A percentile compares a stretch with the other conserved stretches of the same genome.
Conservation (phyloP, 2,797 vertebrate species). For the Thaleichthys pacificus region DNA sequence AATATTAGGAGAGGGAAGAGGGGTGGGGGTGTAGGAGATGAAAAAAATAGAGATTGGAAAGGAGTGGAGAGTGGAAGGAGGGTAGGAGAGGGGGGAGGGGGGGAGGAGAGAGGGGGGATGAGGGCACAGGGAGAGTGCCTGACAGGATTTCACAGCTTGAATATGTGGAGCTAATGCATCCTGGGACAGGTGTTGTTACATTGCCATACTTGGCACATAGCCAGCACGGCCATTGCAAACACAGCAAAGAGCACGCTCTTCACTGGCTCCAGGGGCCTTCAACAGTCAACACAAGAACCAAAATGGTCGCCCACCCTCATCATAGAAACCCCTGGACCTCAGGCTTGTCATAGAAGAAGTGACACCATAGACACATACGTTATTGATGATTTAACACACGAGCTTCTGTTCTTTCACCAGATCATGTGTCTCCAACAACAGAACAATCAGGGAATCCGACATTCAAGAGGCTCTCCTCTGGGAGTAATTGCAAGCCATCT, state of each 20-base stretch:
- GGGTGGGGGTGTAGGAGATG: too few relatives aligned
- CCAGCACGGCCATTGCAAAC: not conserved
- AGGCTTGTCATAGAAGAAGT: slow-evolving; percentile 14
- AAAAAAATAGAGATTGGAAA: too few relatives aligned
- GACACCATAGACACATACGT: slow-evolving; percentile 33
- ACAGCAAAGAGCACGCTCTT: not conserved
- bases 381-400: slow-evolving; percentile 47
- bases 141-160: not conserved
- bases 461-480: slow-evolving; percentile 22
- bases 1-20: too few relatives aligned
- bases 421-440: slow-evolving; percentile 36
- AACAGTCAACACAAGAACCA: not conserved
- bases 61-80: too few relatives aligned
- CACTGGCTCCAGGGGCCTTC: not conserved
- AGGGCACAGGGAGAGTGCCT: not conserved
- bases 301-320: too few relatives aligned
- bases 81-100: too few relatives aligned
- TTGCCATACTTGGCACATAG: not conserved
- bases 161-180: slow-evolving; percentile 7
- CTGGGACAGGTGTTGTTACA: slow-evolving; percentile 5
- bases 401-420: slow-evolving; percentile 40
- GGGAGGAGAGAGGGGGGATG: too few relatives aligned
- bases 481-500: slow-evolving; percentile 40
- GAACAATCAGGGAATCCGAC: slow-evolving; percentile 1
- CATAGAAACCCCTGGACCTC: not conserved